A percentile compares a stretch with the other conserved stretches of the same genome.
phyloP scores from a whole-genome alignment of 2,888 invertebrate species.

The Amiota communis region DNA sequence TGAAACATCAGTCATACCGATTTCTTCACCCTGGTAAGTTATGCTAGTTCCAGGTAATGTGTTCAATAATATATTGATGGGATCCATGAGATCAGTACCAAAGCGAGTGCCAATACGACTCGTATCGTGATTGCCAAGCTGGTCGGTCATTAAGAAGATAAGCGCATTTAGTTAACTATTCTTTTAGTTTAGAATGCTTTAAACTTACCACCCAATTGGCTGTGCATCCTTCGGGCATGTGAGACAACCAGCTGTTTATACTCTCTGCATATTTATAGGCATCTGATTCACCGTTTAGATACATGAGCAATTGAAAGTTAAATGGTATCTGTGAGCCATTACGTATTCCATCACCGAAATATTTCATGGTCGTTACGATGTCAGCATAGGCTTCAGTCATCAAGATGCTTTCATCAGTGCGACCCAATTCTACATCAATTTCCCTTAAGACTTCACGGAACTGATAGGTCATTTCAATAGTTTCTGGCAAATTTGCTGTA shows the following conservation, averaged over 20 bases:
- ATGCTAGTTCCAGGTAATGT: constrained; percentile 88
- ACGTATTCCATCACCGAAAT: constrained; percentile 75
- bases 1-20: constrained; percentile 77
- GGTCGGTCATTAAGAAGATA: background rate
- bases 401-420: constrained; percentile 73
- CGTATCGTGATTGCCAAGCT: constrained; percentile 85
- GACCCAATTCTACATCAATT: constrained; percentile 66
- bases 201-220: constrained; percentile 79
- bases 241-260: constrained; percentile 77
- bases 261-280: constrained; percentile 75
- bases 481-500: constrained; percentile 77
- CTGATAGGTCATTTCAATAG: constrained; percentile 76
- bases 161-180: background rate
- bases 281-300: constrained; percentile 74
- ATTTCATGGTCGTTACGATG: constrained; percentile 76
- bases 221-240: constrained; percentile 76
- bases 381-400: constrained; percentile 79
- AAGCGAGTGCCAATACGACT: constrained; percentile 80
- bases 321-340: constrained; percentile 79
- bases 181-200: background rate
- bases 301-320: constrained; percentile 78
- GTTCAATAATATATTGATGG: constrained; percentile 85
- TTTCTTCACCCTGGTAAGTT: constrained; percentile 84
- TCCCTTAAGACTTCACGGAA: constrained; percentile 76
- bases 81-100: constrained; percentile 81